Evolutionary conservation across 1,140 invertebrate genomes (phyloP).

Genomic region (Monochamus saltuarius): DNA sequence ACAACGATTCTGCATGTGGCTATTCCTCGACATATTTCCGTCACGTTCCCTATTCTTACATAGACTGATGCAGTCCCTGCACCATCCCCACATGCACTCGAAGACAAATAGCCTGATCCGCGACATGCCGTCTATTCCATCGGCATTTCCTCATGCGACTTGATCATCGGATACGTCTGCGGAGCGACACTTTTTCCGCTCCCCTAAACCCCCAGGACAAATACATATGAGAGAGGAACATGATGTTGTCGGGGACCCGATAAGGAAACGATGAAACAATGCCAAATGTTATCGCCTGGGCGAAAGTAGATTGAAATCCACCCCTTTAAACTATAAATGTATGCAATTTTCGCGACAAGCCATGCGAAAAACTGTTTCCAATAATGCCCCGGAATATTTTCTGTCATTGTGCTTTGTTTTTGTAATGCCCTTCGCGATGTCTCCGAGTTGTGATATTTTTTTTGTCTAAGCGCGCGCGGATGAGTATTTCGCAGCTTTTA

Average conservation of each 20-base stretch:
- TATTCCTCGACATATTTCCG: too few relatives aligned
- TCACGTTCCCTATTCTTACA: too few relatives aligned
- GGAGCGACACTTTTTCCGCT: constrained; percentile 18
- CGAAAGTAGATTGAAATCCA: constrained; percentile 19
- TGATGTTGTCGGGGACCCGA: constrained; percentile 1
- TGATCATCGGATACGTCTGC: not conserved
- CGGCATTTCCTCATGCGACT: constrained; percentile 7
- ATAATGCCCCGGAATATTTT: too few relatives aligned
- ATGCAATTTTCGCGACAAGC: constrained; percentile 15
- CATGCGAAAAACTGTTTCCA: constrained; percentile 15
- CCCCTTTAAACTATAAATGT: constrained; percentile 6
- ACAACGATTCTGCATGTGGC: too few relatives aligned
- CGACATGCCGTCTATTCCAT: constrained; percentile 8
- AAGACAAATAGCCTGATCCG: too few relatives aligned
- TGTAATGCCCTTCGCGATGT: too few relatives aligned
- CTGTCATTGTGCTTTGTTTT: too few relatives aligned
- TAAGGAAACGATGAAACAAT: constrained; percentile 8
- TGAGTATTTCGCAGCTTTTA: too few relatives aligned
- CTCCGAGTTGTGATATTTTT: too few relatives aligned
- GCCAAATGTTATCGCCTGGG: constrained; percentile 7
- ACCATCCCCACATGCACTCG: too few relatives aligned
- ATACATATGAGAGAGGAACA: constrained; percentile 21
- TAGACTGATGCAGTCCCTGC: too few relatives aligned
- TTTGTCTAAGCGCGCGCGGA: too few relatives aligned
- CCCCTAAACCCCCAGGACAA: constrained; percentile 15